Conservation (phyloP, 2,113 vertebrate genomes). For the Trachemys scripta region DNA sequence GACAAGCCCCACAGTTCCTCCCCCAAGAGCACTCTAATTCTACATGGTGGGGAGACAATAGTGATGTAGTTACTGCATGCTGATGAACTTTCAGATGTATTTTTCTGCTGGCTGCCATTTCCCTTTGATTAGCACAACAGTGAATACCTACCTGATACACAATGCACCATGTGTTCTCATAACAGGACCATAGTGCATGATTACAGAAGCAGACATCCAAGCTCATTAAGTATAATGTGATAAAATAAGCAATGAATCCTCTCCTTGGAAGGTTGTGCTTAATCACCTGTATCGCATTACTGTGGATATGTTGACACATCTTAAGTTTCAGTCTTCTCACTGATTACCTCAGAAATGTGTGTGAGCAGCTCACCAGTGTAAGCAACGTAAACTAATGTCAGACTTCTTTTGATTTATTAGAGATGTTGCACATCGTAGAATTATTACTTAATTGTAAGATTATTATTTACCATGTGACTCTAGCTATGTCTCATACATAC, state of each 20-base stretch:
- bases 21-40: neutral
- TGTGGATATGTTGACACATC: neutral
- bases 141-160: neutral
- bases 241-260: constrained; percentile 38
- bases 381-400: constrained; percentile 3
- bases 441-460: neutral
- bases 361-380: neutral
- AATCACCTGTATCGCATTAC: neutral
- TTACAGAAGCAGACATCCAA: constrained; percentile 18
- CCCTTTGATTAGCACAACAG: neutral
- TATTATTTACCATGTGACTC: neutral
- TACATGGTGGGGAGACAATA: neutral
- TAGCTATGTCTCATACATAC: neutral
- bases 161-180: neutral
- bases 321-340: neutral
- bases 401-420: neutral
- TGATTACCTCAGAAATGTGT: neutral
- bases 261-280: constrained; percentile 13
- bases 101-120: neutral
- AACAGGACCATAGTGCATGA: neutral
- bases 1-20: neutral
- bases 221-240: constrained; percentile 13
- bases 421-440: neutral
- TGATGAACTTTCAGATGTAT: constrained; percentile 5
- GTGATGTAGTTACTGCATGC: neutral